Evolutionary conservation across 2,888 invertebrate genomes (phyloP).

Genomic region (Busseola fusca): DNA sequence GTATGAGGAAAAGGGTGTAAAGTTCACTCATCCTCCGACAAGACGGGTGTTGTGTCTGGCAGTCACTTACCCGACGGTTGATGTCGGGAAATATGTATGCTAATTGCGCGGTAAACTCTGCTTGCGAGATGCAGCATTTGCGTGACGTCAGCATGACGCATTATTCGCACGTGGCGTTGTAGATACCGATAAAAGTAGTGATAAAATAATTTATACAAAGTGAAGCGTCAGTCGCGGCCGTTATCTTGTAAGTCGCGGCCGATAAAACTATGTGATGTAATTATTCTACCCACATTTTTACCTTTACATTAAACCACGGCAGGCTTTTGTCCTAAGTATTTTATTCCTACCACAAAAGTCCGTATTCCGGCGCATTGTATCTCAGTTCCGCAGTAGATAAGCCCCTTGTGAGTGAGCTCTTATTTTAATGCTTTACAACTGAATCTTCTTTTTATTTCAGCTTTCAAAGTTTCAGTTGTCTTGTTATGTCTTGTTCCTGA

Average conservation of each 20-base stretch:
- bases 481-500: slow-evolving; percentile 12
- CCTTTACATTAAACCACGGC: slow-evolving; percentile 10
- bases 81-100: too few relatives aligned
- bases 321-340: slow-evolving; percentile 53
- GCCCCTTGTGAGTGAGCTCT: slow-evolving; percentile 51
- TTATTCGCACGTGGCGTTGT: too few relatives aligned
- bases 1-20: too few relatives aligned
- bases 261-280: background rate
- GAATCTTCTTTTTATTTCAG: slow-evolving; percentile 39
- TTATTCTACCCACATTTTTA: background rate
- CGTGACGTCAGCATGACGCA: too few relatives aligned
- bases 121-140: too few relatives aligned
- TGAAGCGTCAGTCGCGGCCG: background rate
- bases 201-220: background rate
- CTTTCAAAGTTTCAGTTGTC: slow-evolving; percentile 27
- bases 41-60: too few relatives aligned
- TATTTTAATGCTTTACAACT: slow-evolving; percentile 53
- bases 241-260: background rate
- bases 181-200: too few relatives aligned
- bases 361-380: slow-evolving; percentile 58
- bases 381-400: slow-evolving; percentile 59
- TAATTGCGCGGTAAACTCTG: too few relatives aligned
- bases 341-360: slow-evolving; percentile 50
- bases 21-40: too few relatives aligned
- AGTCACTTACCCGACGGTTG: too few relatives aligned